phyloP scores from a whole-genome alignment of 1,140 invertebrate genomes.

The Pygmarrhopalites habei region DNA sequence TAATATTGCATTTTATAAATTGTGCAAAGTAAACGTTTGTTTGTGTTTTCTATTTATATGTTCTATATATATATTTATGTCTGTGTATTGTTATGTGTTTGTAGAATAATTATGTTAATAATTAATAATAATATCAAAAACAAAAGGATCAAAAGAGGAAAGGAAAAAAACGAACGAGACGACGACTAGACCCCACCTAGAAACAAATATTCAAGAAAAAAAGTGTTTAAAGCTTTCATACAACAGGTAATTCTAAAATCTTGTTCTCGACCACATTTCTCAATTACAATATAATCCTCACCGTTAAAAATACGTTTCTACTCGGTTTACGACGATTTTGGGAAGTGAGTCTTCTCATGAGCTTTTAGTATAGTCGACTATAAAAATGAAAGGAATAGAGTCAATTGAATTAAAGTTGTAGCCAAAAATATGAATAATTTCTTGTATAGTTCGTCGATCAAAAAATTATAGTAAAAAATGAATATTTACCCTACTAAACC shows the following conservation, averaged over 20 bases:
- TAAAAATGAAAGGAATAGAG: no score
- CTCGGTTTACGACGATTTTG: constrained; percentile 54
- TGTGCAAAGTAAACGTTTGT: constrained; percentile 2
- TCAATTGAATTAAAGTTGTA: no score
- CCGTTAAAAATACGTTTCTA: no score
- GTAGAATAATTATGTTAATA: not conserved
- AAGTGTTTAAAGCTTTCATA: no score
- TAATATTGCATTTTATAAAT: constrained; percentile 1
- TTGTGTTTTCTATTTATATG: not conserved
- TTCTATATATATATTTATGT: not conserved
- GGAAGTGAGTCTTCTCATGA: constrained; percentile 85
- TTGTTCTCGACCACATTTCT: no score
- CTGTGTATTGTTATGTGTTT: not conserved
- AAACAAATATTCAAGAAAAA: no score
- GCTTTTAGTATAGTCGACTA: constrained; percentile 81
- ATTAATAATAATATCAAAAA: constrained; percentile 14
- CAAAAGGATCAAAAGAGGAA: constrained; percentile 7
- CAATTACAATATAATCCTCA: no score
- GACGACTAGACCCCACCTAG: constrained; percentile 11
- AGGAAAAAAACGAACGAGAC: constrained; percentile 2
- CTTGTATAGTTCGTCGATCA: no score
- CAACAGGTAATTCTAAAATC: no score
- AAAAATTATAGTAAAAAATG: no score
- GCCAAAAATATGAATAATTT: no score
- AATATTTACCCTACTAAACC: constrained; percentile 79